These are phyloP conservation scores for Chelmon rostratus DNA, from an alignment of 2,797 vertebrate species.

Conservation along the genomic window DNA sequence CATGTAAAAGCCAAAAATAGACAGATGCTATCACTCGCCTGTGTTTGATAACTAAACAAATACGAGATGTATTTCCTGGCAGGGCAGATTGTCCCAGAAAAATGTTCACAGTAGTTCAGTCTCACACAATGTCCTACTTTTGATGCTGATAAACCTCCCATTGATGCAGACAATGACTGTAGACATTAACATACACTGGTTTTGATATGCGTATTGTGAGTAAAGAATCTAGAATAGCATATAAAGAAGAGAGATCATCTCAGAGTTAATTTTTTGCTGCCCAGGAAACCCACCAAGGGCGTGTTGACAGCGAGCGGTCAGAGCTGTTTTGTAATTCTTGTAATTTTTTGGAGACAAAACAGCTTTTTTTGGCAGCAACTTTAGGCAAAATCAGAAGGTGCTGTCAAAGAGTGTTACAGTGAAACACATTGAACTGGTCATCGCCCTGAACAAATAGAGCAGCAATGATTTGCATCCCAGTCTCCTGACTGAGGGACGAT, in stretches of 20 bases:
- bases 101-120: slow-evolving; percentile 28
- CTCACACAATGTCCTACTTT: slow-evolving; percentile 51
- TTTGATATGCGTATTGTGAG: not conserved
- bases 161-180: slow-evolving; percentile 24
- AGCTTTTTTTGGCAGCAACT: not conserved
- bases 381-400: not conserved
- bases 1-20: slow-evolving; percentile 50
- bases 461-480: slow-evolving; percentile 65
- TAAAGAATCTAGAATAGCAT: not conserved
- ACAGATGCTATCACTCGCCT: slow-evolving; percentile 25
- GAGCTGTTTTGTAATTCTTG: slow-evolving; percentile 3
- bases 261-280: not conserved
- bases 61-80: slow-evolving; percentile 36
- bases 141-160: slow-evolving; percentile 36
- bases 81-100: slow-evolving; percentile 56
- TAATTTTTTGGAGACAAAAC: not conserved
- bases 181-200: not conserved
- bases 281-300: not conserved
- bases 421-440: slow-evolving; percentile 45
- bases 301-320: not conserved
- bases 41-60: slow-evolving; percentile 43
- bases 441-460: slow-evolving; percentile 66
- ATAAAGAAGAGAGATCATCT: no score
- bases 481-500: slow-evolving; percentile 55
- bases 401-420: slow-evolving; percentile 24